Evolutionary conservation across 2,888 invertebrate species (phyloP), one percentile per base, ranked within the genome.

Genomic region (Ennomos fuscantarius): DNA sequence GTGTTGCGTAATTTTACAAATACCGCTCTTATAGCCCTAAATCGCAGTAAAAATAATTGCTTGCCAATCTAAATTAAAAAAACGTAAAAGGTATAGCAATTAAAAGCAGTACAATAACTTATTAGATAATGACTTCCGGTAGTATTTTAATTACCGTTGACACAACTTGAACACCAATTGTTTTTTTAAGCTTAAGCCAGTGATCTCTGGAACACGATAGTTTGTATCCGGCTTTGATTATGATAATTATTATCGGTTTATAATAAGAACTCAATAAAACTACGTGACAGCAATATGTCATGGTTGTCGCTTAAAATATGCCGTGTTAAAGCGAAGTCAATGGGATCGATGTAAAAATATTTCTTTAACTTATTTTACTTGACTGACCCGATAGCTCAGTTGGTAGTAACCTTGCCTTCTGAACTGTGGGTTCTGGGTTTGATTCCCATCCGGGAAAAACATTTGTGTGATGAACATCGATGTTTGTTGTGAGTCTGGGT

Each of bases 211-310:
- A 60, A 56, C 74, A 76, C 71, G 68, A 73, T 63, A 63, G 65
- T 62, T 58, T 56, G 74, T 73, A 82, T 84, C 84, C 84, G 82
- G 82, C 72, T 84, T 55, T 72, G 73, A 74, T 74, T 79, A 80
- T 82, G 75, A 62, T 83, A 80, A 84, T 84, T 77, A 78, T 75
- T 79, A 80, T 84, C 79, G 76, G 79, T 79, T 79, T 77, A 77
- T 83, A 82, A 82, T 84, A 82, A 83, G 81, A 75, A 76, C 74
- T 81, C 76, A 81, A 87, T 86, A 83, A 82, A 83, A 83, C 78
- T 73, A 65, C 71, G 74, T 76, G 81, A 76, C 80, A 78, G 72
- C 73, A 77, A 82, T 85, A 81, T 87, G 85, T 85, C 87, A 86
- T 76, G 82, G 77, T 76, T 81, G 79, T 78, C 76, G 78, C 69